These are phyloP conservation scores for Coelopa pilipes DNA, from an alignment of 2,888 invertebrate genomes.

Conservation along the genomic window DNA sequence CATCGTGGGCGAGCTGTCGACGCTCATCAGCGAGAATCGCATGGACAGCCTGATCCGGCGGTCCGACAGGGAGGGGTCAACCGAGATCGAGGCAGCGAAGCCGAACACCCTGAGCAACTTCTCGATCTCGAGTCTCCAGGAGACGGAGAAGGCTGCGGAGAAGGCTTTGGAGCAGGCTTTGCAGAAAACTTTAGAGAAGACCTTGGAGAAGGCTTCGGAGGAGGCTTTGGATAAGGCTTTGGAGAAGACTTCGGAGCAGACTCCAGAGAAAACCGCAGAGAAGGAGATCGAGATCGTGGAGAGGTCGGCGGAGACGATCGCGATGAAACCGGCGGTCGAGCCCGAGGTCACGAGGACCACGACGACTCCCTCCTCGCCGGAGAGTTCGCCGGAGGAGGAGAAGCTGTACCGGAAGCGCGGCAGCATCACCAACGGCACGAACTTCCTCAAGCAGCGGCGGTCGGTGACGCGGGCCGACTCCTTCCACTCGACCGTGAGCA, in stretches of 20 bases:
- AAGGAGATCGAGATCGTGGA: background rate
- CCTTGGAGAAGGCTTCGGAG: background rate
- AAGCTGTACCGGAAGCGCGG: conserved; percentile 52
- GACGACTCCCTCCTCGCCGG: conserved; percentile 24
- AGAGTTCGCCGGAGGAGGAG: conserved; percentile 45
- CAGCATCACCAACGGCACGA: conserved; percentile 40
- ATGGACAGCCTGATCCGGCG: conserved; percentile 56
- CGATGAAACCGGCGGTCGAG: background rate
- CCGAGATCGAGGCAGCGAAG: conserved; percentile 57
- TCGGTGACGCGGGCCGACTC: conserved; percentile 61
- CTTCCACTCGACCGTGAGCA: conserved; percentile 56
- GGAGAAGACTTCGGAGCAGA: background rate
- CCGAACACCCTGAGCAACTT: conserved; percentile 61
- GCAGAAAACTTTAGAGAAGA: background rate
- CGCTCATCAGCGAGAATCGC: conserved; percentile 57
- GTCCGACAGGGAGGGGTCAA: conserved; percentile 39
- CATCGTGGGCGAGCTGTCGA: conserved; percentile 58
- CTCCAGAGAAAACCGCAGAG: background rate
- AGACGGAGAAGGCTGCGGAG: conserved; percentile 23
- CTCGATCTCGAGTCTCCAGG: conserved; percentile 51
- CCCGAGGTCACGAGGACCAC: background rate
- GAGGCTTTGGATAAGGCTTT: too few species aligned
- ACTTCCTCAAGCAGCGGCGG: conserved; percentile 41
- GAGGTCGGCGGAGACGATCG: background rate
- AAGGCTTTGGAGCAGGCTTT: background rate